These are phyloP conservation scores for Argyresthia albistria DNA, from an alignment of 2,888 invertebrate genomes.

Conservation along the genomic window DNA sequence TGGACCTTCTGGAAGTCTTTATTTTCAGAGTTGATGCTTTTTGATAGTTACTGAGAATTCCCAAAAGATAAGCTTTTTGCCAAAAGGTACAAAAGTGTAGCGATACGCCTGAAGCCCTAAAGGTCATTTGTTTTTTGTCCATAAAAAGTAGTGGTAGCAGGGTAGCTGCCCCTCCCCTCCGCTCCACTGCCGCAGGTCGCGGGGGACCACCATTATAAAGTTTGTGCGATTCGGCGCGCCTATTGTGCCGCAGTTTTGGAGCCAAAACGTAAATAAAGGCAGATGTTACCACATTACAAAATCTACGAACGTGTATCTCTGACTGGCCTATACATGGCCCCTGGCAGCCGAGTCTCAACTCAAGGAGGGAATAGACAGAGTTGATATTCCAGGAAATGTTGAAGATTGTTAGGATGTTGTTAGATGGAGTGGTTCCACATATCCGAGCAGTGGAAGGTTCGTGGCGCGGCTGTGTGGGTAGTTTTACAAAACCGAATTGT, in stretches of 20 bases:
- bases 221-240: slow-evolving; percentile 52
- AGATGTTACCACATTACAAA: slow-evolving; percentile 67
- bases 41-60: background rate
- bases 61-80: too few species aligned
- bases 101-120: background rate
- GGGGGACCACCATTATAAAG: slow-evolving; percentile 31
- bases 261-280: slow-evolving; percentile 70
- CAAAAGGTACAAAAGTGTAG: background rate
- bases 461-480: slow-evolving; percentile 48
- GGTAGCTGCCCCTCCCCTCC: background rate
- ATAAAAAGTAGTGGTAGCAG: slow-evolving; percentile 13
- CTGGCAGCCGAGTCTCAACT: slow-evolving; percentile 18
- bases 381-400: slow-evolving; percentile 11
- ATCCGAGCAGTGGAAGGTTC: slow-evolving; percentile 32
- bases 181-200: background rate
- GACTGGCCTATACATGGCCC: slow-evolving; percentile 15
- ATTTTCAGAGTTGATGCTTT: background rate
- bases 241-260: slow-evolving; percentile 57
- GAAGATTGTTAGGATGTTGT: slow-evolving; percentile 14
- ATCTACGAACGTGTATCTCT: slow-evolving; percentile 18
- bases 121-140: slow-evolving; percentile 25
- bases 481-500: slow-evolving; percentile 63
- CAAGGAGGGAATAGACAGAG: slow-evolving; percentile 11
- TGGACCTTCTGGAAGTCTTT: background rate
- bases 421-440: slow-evolving; percentile 11